These are phyloP conservation scores for Litocranius walleri DNA, from an alignment of 2,113 vertebrate species.

Conservation along the genomic window DNA sequence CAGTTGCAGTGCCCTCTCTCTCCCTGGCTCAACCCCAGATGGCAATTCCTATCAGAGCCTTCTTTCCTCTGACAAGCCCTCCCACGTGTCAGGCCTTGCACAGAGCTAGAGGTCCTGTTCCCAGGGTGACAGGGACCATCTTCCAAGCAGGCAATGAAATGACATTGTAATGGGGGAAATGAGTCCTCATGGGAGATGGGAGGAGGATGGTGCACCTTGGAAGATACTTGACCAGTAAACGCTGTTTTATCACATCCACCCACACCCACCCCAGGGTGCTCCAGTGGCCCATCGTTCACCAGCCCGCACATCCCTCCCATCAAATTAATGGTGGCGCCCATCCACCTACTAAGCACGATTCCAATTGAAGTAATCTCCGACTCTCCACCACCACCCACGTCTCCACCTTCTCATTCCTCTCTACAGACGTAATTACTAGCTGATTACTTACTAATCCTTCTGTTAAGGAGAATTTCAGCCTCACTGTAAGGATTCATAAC, in stretches of 20 bases:
- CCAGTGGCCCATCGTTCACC: not conserved
- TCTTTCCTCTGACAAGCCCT: not conserved
- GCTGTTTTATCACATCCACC: not conserved
- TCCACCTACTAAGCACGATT: not conserved
- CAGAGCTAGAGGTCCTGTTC: not conserved
- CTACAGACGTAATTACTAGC: not conserved
- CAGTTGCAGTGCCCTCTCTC: not conserved
- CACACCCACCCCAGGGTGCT: not conserved
- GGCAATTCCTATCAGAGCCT: not conserved
- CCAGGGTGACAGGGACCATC: not conserved
- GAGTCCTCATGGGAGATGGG: not conserved
- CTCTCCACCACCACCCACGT: not conserved
- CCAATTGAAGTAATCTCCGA: not conserved
- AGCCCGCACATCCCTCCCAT: not conserved
- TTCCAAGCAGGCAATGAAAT: slow-evolving; percentile 9
- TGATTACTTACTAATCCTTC: not conserved
- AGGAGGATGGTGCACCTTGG: not conserved
- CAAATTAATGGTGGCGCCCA: not conserved
- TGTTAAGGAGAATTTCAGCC: not conserved
- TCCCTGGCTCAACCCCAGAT: not conserved
- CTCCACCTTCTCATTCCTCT: not conserved
- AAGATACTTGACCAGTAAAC: not conserved
- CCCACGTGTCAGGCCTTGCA: not conserved
- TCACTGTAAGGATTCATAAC: not conserved
- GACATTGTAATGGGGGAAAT: not conserved